Base-by-base conservation (phyloP, 2,888 invertebrate species). In the Ceriagrion tenellum region DNA sequence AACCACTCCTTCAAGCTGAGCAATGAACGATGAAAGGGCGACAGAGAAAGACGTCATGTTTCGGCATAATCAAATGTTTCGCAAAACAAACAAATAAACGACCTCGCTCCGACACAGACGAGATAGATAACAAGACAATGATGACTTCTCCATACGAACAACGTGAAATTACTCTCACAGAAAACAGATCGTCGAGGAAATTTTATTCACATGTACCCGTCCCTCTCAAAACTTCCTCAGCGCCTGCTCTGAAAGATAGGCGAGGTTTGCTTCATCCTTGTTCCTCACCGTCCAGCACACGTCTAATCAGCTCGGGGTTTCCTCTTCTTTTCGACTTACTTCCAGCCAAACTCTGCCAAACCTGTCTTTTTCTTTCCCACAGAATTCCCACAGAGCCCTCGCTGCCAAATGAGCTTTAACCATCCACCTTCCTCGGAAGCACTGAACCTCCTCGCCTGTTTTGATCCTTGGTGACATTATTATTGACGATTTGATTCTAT, bases 401-500 rank as follows among this genome's bases (percentile, higher is more conserved):
- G 10, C 69, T 23, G 69, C 26, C 26, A 69, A 23, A 69, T 26
- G 26, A 69, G 69, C 26, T 26, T 26, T 69, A 69, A 69, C 26
- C 26, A n/a, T n/a, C 69, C 69, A n/a, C 69, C 26, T 69, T 69
- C 69, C 3, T 1, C 0, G 69, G 26, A 20, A 26, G n/a, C 69
- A 69, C 3, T 8, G 69, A 69, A 69, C 90, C 59, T 90, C 56
- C 56, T 59, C 59, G 35, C 10, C 56, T 90, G 59, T 90, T 90
- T 55, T 59, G 90, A 90, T 56, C 55, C 90, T 56, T 56, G 90
- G 90, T 35, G 90, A 56, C 35, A 47, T 47, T 47, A 47, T 47
- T 47, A 90, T 90, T 90, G 90, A 90, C 90, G 90, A 90, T 90
- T 13, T 30, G 90, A 90, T 30, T 55, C 59, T 20, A 59, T 13